Evolutionary conservation across 2,888 invertebrate genomes (phyloP).

Genomic region (Onthophagus sagittarius): DNA sequence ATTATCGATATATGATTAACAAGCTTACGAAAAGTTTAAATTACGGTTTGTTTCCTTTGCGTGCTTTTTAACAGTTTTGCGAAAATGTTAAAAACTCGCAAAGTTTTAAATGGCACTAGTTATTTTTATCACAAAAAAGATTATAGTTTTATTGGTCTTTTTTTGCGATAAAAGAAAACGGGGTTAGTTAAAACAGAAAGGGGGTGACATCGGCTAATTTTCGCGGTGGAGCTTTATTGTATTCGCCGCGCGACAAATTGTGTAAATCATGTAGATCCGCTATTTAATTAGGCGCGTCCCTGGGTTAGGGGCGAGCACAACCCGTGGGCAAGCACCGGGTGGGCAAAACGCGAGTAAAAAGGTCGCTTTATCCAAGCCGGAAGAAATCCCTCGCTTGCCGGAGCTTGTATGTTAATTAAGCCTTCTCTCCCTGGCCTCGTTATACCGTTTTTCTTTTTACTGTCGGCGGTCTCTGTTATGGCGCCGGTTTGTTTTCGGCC

Average conservation of each 20-base stretch:
- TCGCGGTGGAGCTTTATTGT: constrained; percentile 22
- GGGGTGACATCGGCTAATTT: neutral
- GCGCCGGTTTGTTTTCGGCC: neutral
- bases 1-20: neutral
- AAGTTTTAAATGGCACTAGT: neutral
- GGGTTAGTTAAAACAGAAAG: neutral
- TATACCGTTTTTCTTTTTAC: neutral
- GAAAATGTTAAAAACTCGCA: too few relatives aligned
- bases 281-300: constrained; percentile 42
- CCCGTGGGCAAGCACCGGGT: neutral
- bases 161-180: neutral
- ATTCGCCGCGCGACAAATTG: constrained; percentile 45
- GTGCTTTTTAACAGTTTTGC: neutral
- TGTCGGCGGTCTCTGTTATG: neutral
- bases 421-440: constrained; percentile 19
- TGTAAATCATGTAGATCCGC: constrained; percentile 47
- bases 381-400: constrained; percentile 32
- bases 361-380: constrained; percentile 32
- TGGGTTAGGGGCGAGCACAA: constrained; percentile 31
- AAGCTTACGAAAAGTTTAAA: neutral
- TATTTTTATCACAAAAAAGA: neutral
- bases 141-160: neutral
- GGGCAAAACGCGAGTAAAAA: constrained; percentile 31
- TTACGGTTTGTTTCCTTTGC: neutral
- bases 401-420: constrained; percentile 37